Evolutionary conservation across 2,888 invertebrate genomes (phyloP).

Genomic region (Synergus gifuensis): DNA sequence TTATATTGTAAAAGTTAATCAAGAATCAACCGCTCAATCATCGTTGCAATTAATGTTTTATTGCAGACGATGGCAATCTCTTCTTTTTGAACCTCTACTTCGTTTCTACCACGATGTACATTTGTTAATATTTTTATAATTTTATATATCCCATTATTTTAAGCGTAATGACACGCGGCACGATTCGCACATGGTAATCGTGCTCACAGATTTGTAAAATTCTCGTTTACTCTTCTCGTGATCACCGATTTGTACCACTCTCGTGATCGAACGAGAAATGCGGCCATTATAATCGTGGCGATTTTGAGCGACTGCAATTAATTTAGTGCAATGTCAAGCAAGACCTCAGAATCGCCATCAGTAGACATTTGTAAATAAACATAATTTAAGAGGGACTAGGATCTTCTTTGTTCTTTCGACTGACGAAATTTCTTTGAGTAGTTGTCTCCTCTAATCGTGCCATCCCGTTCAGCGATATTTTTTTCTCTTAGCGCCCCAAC

Average conservation of each 20-base stretch:
- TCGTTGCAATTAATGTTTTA: slow-evolving; percentile 28
- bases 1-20: neutral
- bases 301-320: slow-evolving; percentile 8
- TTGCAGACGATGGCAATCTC: slow-evolving; percentile 26
- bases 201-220: slow-evolving; percentile 35
- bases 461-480: slow-evolving; percentile 49
- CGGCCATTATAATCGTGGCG: slow-evolving; percentile 38
- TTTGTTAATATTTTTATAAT: slow-evolving; percentile 76
- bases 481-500: slow-evolving; percentile 49
- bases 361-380: slow-evolving; percentile 54
- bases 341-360: slow-evolving; percentile 41
- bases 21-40: slow-evolving; percentile 21
- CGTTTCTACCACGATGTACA: slow-evolving; percentile 62
- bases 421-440: slow-evolving; percentile 34
- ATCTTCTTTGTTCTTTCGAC: slow-evolving; percentile 44
- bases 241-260: slow-evolving; percentile 15
- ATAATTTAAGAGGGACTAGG: slow-evolving; percentile 49
- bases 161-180: slow-evolving; percentile 28
- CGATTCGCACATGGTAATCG: neutral
- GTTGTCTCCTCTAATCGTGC: slow-evolving; percentile 50
- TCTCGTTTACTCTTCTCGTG: neutral
- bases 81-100: slow-evolving; percentile 28
- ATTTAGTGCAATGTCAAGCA: slow-evolving; percentile 26
- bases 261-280: slow-evolving; percentile 27
- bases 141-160: slow-evolving; percentile 59